These are phyloP conservation scores for Trissolcus brochymenae DNA, from an alignment of 2,888 invertebrate species.

Conservation along the genomic window DNA sequence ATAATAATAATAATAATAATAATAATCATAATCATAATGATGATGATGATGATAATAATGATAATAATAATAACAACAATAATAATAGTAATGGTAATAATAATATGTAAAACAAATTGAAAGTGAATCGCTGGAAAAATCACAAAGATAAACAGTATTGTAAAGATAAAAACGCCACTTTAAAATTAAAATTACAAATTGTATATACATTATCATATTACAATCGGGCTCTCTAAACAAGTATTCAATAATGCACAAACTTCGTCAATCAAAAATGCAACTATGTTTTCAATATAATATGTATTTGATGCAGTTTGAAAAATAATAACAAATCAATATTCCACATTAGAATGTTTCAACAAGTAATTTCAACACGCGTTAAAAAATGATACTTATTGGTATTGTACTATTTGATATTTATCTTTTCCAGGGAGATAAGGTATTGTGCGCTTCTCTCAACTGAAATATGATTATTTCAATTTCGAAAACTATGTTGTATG, in stretches of 20 bases:
- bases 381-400: too few relatives aligned
- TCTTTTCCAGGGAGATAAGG: constrained; percentile 7
- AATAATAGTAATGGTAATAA: constrained; percentile 1
- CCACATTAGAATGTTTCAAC: too few relatives aligned
- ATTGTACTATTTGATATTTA: constrained; percentile 9
- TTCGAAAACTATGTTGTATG: neutral
- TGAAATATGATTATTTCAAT: constrained; percentile 7
- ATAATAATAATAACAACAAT: constrained; percentile 8
- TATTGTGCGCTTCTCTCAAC: constrained; percentile 33
- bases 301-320: too few relatives aligned
- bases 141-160: constrained; percentile 42
- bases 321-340: too few relatives aligned
- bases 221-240: too few relatives aligned
- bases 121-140: constrained; percentile 23
- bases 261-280: too few relatives aligned
- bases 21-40: too few relatives aligned
- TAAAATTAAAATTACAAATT: constrained; percentile 47
- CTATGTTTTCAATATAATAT: too few relatives aligned
- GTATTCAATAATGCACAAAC: too few relatives aligned
- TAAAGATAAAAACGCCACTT: constrained; percentile 28
- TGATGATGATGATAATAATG: constrained; percentile 16
- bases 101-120: neutral
- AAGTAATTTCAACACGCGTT: too few relatives aligned
- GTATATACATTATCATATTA: constrained; percentile 7
- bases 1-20: too few relatives aligned